A percentile compares a stretch with the other conserved stretches of the same genome.
Conservation (phyloP, 2,797 vertebrate genomes). For the Brachyalestes nurse region DNA sequence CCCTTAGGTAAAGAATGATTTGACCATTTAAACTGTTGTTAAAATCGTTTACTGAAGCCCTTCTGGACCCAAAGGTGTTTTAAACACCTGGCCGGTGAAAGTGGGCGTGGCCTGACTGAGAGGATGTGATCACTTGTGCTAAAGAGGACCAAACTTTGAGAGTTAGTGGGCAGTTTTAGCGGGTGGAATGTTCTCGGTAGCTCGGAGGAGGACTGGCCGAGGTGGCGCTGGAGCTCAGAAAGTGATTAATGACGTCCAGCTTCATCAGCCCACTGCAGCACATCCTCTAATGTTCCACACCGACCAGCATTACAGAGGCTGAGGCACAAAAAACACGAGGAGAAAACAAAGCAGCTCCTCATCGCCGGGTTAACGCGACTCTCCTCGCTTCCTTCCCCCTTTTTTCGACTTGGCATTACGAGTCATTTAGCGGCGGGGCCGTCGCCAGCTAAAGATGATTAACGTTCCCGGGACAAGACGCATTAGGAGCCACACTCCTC, state of each 20-base stretch:
- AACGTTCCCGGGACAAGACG: slow-evolving; percentile 88
- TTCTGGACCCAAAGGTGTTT: background rate
- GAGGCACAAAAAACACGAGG: background rate
- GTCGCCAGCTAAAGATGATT: slow-evolving; percentile 95
- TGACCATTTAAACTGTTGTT: no score
- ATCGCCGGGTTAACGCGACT: slow-evolving; percentile 87
- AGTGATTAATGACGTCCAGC: slow-evolving; percentile 29
- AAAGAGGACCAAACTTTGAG: background rate
- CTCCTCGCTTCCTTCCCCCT: slow-evolving; percentile 78
- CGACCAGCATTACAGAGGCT: background rate
- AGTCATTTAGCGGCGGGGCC: slow-evolving; percentile 90
- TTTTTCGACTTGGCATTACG: slow-evolving; percentile 84
- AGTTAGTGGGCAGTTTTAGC: background rate
- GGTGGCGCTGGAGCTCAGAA: slow-evolving; percentile 22
- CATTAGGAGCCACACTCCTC: slow-evolving; percentile 80
- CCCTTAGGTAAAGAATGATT: no score
- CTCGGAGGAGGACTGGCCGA: background rate
- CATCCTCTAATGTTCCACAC: slow-evolving; percentile 12
- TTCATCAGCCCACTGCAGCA: slow-evolving; percentile 21
- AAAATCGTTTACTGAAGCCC: no score
- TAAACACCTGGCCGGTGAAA: background rate
- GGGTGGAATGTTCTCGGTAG: no score
- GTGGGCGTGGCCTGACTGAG: background rate
- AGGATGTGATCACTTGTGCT: background rate
- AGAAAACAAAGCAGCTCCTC: slow-evolving; percentile 61